These are phyloP conservation scores for Lethocerus indicus DNA, from an alignment of 1,140 invertebrate genomes.

Conservation along the genomic window DNA sequence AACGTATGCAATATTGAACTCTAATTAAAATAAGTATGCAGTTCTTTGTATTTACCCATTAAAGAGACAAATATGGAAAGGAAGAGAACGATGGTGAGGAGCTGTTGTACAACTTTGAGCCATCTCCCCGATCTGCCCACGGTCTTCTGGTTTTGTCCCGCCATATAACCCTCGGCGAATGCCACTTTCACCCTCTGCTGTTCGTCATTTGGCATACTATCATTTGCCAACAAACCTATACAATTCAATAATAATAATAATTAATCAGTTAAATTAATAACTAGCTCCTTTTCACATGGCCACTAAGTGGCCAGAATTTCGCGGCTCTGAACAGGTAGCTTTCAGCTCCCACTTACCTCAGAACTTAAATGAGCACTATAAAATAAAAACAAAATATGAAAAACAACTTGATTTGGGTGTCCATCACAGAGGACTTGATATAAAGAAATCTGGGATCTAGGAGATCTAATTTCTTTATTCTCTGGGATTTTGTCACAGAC, in stretches of 20 bases:
- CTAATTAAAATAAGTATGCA: too few relatives aligned
- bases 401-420: too few relatives aligned
- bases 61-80: conserved; percentile 56
- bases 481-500: too few relatives aligned
- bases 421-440: too few relatives aligned
- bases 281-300: neutral
- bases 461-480: too few relatives aligned
- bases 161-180: conserved; percentile 78
- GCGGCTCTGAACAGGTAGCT: neutral
- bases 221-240: conserved; percentile 13
- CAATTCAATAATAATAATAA: neutral
- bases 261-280: neutral
- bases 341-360: neutral
- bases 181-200: conserved; percentile 63
- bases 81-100: conserved; percentile 56
- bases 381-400: neutral
- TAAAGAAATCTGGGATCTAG: too few relatives aligned
- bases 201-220: conserved; percentile 13
- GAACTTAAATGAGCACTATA: neutral
- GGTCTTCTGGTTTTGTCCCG: conserved; percentile 38
- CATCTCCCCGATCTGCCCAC: conserved; percentile 45
- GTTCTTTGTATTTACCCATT: conserved; percentile 29
- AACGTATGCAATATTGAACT: too few relatives aligned
- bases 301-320: neutral
- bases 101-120: conserved; percentile 46